Evolutionary conservation across 2,113 vertebrate genomes (phyloP).

Genomic region (Fregata magnificens): DNA sequence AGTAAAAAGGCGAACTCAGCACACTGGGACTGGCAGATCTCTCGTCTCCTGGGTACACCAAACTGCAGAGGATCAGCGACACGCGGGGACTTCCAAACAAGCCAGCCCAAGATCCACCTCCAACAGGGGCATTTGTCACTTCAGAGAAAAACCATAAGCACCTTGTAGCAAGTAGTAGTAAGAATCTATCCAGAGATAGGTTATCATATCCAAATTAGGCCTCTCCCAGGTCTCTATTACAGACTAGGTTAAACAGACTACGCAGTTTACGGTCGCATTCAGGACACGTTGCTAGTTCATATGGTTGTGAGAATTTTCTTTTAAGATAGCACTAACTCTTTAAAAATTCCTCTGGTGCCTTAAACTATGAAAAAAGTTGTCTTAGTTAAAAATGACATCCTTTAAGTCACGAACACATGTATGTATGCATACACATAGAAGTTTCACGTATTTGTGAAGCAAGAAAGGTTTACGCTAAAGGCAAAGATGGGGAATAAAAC

Average conservation of each 20-base stretch:
- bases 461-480: background rate
- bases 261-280: background rate
- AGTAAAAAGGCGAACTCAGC: accelerated
- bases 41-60: too few species aligned
- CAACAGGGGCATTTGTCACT: background rate
- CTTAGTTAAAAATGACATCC: background rate
- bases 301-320: background rate
- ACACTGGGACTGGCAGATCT: background rate
- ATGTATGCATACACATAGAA: background rate
- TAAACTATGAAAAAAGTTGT: background rate
- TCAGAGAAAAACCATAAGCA: background rate
- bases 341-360: background rate
- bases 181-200: background rate
- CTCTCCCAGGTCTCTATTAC: background rate
- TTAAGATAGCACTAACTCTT: background rate
- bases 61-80: background rate
- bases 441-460: background rate
- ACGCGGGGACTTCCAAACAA: background rate
- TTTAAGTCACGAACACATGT: background rate
- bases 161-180: background rate
- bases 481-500: background rate
- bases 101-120: background rate
- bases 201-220: background rate
- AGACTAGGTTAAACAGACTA: background rate
- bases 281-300: background rate